phyloP scores from a whole-genome alignment of 2,113 vertebrate genomes.

The Tiliqua scincoides region DNA sequence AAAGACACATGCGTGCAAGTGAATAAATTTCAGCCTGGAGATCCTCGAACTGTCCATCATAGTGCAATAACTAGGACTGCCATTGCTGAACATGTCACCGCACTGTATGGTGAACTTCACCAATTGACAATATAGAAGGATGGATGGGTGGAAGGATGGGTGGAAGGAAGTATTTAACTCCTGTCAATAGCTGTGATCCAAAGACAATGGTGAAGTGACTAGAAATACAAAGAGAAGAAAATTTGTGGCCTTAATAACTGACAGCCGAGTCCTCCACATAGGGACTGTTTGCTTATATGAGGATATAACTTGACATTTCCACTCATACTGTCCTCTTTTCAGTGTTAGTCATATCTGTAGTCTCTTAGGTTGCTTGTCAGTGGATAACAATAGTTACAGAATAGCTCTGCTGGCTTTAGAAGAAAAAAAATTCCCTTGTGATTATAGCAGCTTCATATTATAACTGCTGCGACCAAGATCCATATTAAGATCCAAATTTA shows the following conservation, averaged over 20 bases:
- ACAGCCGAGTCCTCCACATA: fast-evolving
- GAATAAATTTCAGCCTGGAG: slow-evolving; percentile 8
- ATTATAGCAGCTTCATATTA: not conserved
- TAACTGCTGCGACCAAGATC: not conserved
- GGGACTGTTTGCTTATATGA: not conserved
- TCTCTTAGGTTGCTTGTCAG: slow-evolving; percentile 8
- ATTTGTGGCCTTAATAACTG: not conserved
- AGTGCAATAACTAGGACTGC: not conserved
- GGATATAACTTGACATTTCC: not conserved
- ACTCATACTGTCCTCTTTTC: not conserved
- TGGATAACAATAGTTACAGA: not conserved
- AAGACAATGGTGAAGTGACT: not conserved
- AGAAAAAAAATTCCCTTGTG: not conserved
- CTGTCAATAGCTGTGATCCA: not conserved
- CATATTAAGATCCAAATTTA: not conserved
- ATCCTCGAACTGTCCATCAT: slow-evolving; percentile 2
- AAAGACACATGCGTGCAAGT: not conserved
- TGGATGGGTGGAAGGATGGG: not conserved
- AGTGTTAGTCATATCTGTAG: not conserved
- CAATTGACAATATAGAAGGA: not conserved
- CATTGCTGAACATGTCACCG: slow-evolving; percentile 1
- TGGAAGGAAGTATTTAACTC: not conserved
- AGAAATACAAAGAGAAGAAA: not conserved
- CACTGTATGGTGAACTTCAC: not conserved
- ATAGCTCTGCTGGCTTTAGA: not conserved